These are phyloP conservation scores for Philopotamus ludificatus DNA, from an alignment of 1,140 invertebrate genomes.

Conservation along the genomic window DNA sequence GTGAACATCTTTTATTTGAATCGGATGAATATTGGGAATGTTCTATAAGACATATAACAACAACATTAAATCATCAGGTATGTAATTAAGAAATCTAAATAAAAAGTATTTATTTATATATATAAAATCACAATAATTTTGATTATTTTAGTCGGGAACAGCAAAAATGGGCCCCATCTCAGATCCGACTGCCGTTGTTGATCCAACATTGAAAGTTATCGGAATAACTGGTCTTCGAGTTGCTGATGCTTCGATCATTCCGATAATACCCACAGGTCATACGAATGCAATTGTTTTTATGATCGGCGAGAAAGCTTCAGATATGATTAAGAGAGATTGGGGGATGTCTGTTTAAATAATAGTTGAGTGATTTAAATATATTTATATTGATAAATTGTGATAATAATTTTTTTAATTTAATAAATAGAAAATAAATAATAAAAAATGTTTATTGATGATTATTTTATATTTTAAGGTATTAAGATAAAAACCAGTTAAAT, in stretches of 20 bases:
- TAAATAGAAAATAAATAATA: no score
- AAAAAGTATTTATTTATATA: no score
- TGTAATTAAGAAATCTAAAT: constrained; percentile 46
- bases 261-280: constrained; percentile 63
- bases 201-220: constrained; percentile 64
- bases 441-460: no score
- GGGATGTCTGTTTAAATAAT: constrained; percentile 34
- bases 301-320: constrained; percentile 67
- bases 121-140: no score
- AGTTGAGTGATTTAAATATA: not conserved
- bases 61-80: constrained; percentile 75
- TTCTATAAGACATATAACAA: constrained; percentile 63
- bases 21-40: constrained; percentile 76
- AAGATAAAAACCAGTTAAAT: no score
- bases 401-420: no score
- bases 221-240: constrained; percentile 59
- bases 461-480: no score
- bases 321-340: constrained; percentile 67
- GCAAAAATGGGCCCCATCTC: constrained; percentile 74
- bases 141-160: constrained; percentile 63
- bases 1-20: constrained; percentile 59
- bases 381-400: no score
- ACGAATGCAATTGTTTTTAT: constrained; percentile 65
- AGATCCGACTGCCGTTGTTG: constrained; percentile 72
- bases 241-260: constrained; percentile 66